Evolutionary conservation across 2,888 invertebrate species (phyloP).

Genomic region (Pasiphila rectangulata): DNA sequence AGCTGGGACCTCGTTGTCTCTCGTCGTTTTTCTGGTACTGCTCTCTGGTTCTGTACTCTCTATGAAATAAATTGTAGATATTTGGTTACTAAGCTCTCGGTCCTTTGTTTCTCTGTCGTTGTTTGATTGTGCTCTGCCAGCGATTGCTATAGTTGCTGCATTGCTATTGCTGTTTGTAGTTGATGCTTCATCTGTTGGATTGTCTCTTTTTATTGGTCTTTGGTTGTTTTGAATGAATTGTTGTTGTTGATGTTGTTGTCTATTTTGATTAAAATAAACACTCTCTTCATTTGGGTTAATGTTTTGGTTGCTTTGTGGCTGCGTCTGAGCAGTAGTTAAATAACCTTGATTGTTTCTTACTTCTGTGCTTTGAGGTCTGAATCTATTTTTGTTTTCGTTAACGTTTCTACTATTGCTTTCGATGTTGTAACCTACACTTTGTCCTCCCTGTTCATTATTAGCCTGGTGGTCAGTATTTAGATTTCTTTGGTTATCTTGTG

Average conservation of each 20-base stretch:
- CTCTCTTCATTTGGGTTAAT: background rate
- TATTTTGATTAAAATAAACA: background rate
- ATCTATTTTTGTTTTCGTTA: constrained; percentile 3
- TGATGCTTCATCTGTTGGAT: background rate
- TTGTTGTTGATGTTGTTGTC: background rate
- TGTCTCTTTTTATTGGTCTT: background rate
- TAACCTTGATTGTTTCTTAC: background rate
- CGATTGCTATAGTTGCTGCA: background rate
- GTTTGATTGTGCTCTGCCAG: background rate
- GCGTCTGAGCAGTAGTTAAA: background rate
- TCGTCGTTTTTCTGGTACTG: constrained; percentile 15
- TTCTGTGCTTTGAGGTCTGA: constrained; percentile 3
- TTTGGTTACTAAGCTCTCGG: constrained; percentile 12
- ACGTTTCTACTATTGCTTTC: background rate
- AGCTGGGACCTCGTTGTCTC: constrained; percentile 26
- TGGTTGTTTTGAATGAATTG: background rate
- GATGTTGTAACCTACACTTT: background rate
- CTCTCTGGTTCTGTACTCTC: constrained; percentile 8
- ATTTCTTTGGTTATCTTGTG: background rate
- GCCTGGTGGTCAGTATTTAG: background rate
- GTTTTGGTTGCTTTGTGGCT: background rate
- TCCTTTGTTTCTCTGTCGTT: constrained; percentile 9
- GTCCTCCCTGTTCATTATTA: background rate
- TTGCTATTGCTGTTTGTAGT: background rate
- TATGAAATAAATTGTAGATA: constrained; percentile 12